These are phyloP conservation scores for Eulemur macaco DNA, from an alignment of 2,113 vertebrate species.

Conservation along the genomic window DNA sequence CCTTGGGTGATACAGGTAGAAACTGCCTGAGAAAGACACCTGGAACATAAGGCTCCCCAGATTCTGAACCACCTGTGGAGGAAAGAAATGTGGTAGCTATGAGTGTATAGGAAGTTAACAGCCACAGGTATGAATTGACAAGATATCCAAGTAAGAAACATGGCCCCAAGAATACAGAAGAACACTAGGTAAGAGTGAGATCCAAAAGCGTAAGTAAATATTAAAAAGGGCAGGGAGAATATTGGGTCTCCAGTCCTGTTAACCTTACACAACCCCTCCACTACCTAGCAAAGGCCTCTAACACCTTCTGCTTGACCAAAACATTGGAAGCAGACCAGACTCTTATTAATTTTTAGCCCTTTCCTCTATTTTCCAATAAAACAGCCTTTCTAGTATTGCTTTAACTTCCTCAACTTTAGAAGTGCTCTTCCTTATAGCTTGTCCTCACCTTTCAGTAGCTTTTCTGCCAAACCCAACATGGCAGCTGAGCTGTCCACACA, in stretches of 20 bases:
- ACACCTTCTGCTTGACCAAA: neutral
- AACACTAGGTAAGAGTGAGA: neutral
- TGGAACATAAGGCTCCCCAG: conserved; percentile 82
- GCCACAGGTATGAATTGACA: neutral
- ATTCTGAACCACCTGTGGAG: conserved; percentile 84
- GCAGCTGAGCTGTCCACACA: conserved; percentile 90
- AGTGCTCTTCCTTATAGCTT: neutral
- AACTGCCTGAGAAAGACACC: conserved; percentile 93
- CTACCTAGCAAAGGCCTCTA: neutral
- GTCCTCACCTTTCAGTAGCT: conserved; percentile 84
- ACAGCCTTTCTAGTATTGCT: neutral
- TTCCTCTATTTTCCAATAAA: neutral
- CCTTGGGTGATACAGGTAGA: conserved; percentile 93
- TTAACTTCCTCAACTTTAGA: neutral
- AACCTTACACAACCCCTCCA: neutral
- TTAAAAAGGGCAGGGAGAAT: neutral
- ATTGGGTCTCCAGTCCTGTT: neutral
- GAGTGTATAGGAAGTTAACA: neutral
- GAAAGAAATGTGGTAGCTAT: neutral
- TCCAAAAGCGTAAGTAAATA: neutral
- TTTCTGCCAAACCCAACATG: conserved; percentile 90
- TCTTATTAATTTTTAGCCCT: neutral
- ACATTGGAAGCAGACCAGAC: neutral
- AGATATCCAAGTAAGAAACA: neutral
- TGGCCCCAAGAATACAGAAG: neutral